A percentile compares a stretch with the other conserved stretches of the same genome.
Conservation (phyloP, 1,140 invertebrate species). For the Drosophila nannoptera region DNA sequence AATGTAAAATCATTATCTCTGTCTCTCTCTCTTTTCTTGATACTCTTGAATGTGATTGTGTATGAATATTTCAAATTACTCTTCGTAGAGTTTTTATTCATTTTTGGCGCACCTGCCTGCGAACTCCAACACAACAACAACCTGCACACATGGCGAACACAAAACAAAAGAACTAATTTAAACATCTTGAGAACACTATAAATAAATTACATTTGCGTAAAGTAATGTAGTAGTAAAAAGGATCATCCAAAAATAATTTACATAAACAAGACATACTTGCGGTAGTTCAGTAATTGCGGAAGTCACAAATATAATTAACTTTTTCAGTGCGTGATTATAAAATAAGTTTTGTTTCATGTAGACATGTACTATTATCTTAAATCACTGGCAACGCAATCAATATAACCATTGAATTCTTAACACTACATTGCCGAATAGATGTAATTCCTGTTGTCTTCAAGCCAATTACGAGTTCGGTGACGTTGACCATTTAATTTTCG, state of each 20-base stretch:
- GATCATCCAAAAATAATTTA: slow-evolving; percentile 21
- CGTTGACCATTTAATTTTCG: slow-evolving; percentile 38
- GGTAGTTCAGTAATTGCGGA: slow-evolving; percentile 39
- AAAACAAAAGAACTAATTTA: not conserved
- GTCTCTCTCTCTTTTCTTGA: not conserved
- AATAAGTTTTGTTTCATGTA: not conserved
- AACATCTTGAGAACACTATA: slow-evolving; percentile 14
- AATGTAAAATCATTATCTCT: not conserved
- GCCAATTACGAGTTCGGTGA: slow-evolving; percentile 66
- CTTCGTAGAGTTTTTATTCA: slow-evolving; percentile 21
- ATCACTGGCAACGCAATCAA: slow-evolving; percentile 20
- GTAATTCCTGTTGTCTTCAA: slow-evolving; percentile 45
- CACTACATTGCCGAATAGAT: slow-evolving; percentile 38
- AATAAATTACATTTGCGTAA: slow-evolving; percentile 10
- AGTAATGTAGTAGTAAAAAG: not conserved
- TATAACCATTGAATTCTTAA: slow-evolving; percentile 23
- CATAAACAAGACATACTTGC: slow-evolving; percentile 34
- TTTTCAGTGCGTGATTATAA: not conserved
- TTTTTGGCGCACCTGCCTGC: slow-evolving; percentile 57
- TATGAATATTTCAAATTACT: not conserved
- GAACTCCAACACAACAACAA: slow-evolving; percentile 30
- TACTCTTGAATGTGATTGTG: not conserved
- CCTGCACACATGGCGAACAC: slow-evolving; percentile 5
- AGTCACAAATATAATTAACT: slow-evolving; percentile 12
- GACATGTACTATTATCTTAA: slow-evolving; percentile 10